Base-by-base conservation (phyloP, 1,140 invertebrate genomes). In the Cotesia chilonis region DNA sequence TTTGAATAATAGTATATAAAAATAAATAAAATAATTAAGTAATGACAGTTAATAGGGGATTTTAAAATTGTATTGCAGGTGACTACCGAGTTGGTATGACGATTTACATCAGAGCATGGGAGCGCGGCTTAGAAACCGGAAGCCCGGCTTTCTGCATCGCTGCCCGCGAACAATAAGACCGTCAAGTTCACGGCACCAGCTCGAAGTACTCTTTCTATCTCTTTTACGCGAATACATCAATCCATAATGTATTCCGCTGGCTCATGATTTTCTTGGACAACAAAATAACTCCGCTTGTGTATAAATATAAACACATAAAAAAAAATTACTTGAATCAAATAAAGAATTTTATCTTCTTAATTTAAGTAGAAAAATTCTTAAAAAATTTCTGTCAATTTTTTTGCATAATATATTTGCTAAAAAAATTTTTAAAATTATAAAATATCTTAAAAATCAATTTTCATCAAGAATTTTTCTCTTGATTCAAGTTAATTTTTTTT, bases 121-220 rank as follows among this genome's bases (percentile, higher is more conserved):
- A 71, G 70, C 28, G 61, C 47, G 41, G 67, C 54, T 72, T 52
- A 68, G 79, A 83, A 81, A 83, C 80, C 83, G 83, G 83, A 85
- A 85, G 80, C 75, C 70, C 66, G 73, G 77, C 82, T 85, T 84
- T 84, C 82, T 80, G 82, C 78, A 76, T 80, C 78, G 82, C 71
- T 84, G 80, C 69, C 70, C 77, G 75, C 79, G 77, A 84, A 85
- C 82, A 85, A 85, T 84, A 79, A 82, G 77, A 81, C 74, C 77
- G 75, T 36, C 75, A 81, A 77, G 79, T 79, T 78, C 78, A 76
- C 72, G 69, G 69, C 68, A 69, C 63, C 61, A 70, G 41, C 41
- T 17, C 12, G 3, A 36, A 5, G 10, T 47, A 52, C 60, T 55
- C 10, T 66, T 51, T 71, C 61, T 37, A n/a, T 71, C 68, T 59